Evolutionary conservation across 2,797 vertebrate species (phyloP), one percentile per base, ranked within the genome.

Genomic region (Miichthys miiuy): DNA sequence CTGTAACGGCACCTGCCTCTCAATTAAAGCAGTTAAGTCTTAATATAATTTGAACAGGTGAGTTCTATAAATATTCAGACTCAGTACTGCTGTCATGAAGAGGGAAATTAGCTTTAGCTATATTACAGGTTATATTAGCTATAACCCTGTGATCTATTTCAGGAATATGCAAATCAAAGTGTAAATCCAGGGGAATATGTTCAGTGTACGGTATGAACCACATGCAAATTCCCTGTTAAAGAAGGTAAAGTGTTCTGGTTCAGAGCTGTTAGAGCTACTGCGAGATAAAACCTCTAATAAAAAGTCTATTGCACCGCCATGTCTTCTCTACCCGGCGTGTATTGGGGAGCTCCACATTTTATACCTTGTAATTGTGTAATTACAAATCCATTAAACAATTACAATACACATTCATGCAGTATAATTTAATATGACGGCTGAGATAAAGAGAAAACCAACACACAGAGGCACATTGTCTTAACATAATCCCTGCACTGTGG

Each of bases 331-430:
- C 54, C 66, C 56, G n/a, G 8, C n/a, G 44, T 68, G 54, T 68
- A 20, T 65, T 52, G 34, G 71, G 10, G 25, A 71, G 70, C 70
- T 61, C 52, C 47, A 50, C 25, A 76, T 68, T 80, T 81, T 76
- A 84, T 57, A 88, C 84, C 66, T 85, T 81, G 79, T 87, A 84
- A 87, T 83, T 80, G 73, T 80, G 50, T 85, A 87, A 90, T 90
- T 92, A 89, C 46, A 85, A 84, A 82, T 84, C 86, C 75, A 89
- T 89, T 90, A 91, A 77, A 75, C 77, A 85, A 79, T 90, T 87
- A 84, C 79, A 58, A 63, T 75, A 79, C 55, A 50, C 77, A 87
- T 67, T 66, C 67, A 18, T 74, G 80, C 75, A 62, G 21, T 74
- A 62, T 79, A 82, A 86, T 87, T 88, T 85, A 87, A 83, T 85